phyloP scores from a whole-genome alignment of 2,888 invertebrate species.

The Pharmacophagus antenor region DNA sequence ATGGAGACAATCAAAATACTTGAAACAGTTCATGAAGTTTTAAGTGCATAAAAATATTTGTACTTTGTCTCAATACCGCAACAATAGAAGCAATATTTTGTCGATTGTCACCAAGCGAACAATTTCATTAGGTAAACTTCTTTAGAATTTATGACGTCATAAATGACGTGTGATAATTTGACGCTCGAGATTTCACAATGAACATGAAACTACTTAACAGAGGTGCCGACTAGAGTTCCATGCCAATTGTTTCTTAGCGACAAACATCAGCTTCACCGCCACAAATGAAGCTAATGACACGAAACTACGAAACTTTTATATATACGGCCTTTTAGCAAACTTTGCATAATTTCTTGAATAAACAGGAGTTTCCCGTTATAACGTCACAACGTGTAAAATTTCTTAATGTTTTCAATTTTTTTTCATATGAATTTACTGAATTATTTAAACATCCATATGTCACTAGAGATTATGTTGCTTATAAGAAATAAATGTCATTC shows the following conservation, averaged over 20 bases:
- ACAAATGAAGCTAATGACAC: background rate
- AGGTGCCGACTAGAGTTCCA: background rate
- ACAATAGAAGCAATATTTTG: too few species aligned
- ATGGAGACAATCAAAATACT: too few species aligned
- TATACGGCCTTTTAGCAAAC: constrained; percentile 24
- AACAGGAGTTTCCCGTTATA: constrained; percentile 27
- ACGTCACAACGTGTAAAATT: background rate
- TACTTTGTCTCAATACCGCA: too few species aligned
- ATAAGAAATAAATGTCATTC: too few species aligned
- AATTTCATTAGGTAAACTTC: background rate
- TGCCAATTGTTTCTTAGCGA: constrained; percentile 6
- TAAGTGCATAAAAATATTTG: too few species aligned
- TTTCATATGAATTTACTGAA: too few species aligned
- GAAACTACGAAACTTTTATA: constrained; percentile 11
- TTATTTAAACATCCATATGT: too few species aligned
- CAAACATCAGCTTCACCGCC: constrained; percentile 7
- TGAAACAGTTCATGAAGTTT: too few species aligned
- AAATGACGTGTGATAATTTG: background rate
- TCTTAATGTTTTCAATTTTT: too few species aligned
- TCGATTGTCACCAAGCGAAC: too few species aligned
- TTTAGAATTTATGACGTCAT: background rate
- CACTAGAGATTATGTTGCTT: too few species aligned
- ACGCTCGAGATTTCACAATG: background rate
- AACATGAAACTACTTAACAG: background rate
- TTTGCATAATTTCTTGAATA: constrained; percentile 32